Evolutionary conservation across 2,888 invertebrate species (phyloP).

Genomic region (Yponomeuta plumbellus): DNA sequence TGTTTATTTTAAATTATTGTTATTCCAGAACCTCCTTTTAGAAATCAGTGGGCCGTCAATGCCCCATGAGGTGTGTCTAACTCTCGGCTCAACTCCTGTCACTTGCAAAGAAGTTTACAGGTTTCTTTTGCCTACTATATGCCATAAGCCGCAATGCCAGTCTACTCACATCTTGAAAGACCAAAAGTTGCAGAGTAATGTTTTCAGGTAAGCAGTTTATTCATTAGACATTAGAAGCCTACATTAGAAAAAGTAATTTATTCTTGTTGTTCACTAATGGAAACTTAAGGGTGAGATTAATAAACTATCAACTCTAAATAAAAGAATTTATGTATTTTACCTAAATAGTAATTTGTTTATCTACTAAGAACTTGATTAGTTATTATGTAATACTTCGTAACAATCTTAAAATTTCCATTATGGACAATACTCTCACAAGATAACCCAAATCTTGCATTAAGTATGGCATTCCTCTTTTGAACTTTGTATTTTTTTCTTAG

Average conservation of each 20-base stretch:
- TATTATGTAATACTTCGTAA: no score
- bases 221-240: no score
- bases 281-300: no score
- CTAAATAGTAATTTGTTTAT: no score
- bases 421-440: no score
- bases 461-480: background rate
- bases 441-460: background rate
- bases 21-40: constrained; percentile 52
- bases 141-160: constrained; percentile 63
- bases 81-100: constrained; percentile 56
- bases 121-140: constrained; percentile 49
- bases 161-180: constrained; percentile 55
- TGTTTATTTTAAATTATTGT: constrained; percentile 9
- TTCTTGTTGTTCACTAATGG: no score
- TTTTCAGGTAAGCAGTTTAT: no score
- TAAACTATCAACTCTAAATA: no score
- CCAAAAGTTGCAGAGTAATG: constrained; percentile 56
- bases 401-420: no score
- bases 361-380: no score
- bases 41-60: constrained; percentile 56
- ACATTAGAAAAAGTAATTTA: background rate
- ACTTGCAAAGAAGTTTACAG: constrained; percentile 64
- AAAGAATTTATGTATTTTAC: no score
- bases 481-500: constrained; percentile 41
- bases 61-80: constrained; percentile 63